A percentile compares a stretch with the other conserved stretches of the same genome.
Evolutionary conservation across 2,113 vertebrate genomes (phyloP).

Genomic region (Hippocampus guttulatus): DNA sequence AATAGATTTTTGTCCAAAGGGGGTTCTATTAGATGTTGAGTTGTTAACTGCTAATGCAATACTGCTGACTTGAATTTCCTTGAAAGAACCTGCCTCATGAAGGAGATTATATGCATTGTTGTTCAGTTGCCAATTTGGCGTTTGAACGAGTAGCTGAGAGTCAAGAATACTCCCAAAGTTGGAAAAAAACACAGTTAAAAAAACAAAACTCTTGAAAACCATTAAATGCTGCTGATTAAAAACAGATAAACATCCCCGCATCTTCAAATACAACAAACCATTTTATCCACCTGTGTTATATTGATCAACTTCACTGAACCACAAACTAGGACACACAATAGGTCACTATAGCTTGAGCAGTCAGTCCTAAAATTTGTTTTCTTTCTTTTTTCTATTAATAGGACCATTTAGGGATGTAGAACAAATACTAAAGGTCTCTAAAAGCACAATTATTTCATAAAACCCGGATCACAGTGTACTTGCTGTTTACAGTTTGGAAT

Average conservation of each 20-base stretch:
- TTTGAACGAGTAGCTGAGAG: neutral
- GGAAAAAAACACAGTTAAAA: neutral
- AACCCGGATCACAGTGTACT: slow-evolving; percentile 14
- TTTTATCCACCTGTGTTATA: no score
- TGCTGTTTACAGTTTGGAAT: slow-evolving; percentile 34
- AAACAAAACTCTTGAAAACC: neutral
- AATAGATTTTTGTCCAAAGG: neutral
- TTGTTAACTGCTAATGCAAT: no score
- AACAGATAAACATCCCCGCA: neutral
- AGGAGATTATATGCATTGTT: neutral
- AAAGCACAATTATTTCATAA: slow-evolving; percentile 34
- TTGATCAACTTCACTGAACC: no score
- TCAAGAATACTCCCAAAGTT: neutral
- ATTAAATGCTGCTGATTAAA: neutral
- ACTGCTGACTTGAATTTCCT: neutral
- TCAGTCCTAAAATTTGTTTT: no score
- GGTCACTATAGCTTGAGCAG: no score
- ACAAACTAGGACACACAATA: no score
- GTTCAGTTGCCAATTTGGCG: neutral
- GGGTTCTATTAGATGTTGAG: no score
- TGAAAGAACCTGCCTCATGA: neutral
- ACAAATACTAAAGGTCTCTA: neutral
- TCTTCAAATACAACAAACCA: no score
- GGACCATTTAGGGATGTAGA: neutral
- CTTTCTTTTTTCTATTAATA: no score